Conservation (phyloP, 2,888 invertebrate genomes). For the Maniola hyperantus region DNA sequence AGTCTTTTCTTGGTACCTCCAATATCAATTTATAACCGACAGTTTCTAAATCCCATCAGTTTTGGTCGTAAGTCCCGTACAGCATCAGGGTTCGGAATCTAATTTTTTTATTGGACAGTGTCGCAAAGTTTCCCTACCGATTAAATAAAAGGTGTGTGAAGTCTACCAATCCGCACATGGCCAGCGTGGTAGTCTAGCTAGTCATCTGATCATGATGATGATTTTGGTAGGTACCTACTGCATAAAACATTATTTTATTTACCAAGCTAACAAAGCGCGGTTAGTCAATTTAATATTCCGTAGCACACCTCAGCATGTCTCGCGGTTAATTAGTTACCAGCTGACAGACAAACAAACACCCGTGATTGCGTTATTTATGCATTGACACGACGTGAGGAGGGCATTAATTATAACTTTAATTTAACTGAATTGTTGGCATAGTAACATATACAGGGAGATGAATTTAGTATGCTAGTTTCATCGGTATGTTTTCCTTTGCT, state of each 20-base stretch:
- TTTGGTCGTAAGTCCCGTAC: too few relatives aligned
- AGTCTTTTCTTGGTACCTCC: too few relatives aligned
- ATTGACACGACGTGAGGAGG: slow-evolving; percentile 27
- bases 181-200: too few relatives aligned
- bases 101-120: too few relatives aligned
- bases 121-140: too few relatives aligned
- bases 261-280: background rate
- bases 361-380: slow-evolving; percentile 37
- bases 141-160: too few relatives aligned
- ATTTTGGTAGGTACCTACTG: background rate
- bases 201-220: too few relatives aligned
- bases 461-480: slow-evolving; percentile 1
- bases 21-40: too few relatives aligned
- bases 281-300: slow-evolving; percentile 17
- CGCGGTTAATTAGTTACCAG: slow-evolving; percentile 36
- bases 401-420: slow-evolving; percentile 24
- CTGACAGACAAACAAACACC: slow-evolving; percentile 37
- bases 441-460: background rate
- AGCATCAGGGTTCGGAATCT: too few relatives aligned
- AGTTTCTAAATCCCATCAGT: too few relatives aligned
- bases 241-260: slow-evolving; percentile 1
- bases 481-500: background rate
- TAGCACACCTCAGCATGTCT: slow-evolving; percentile 18
- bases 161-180: too few relatives aligned
- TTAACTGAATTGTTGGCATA: slow-evolving; percentile 23